Evolutionary conservation across 2,113 vertebrate genomes (phyloP).

Genomic region (Channa maculata): DNA sequence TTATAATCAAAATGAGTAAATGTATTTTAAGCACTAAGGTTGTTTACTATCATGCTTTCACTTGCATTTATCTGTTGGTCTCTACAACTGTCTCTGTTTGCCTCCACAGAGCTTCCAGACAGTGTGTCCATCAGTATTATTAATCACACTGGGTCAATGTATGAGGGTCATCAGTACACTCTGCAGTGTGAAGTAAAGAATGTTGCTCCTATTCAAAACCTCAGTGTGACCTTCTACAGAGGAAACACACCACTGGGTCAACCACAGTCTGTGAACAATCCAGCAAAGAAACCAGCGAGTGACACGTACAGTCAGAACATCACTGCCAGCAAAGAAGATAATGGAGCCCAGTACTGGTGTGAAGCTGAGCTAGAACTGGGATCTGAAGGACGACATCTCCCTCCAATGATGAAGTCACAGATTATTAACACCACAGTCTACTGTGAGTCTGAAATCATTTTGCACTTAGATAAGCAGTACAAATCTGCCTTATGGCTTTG

Average conservation of each 20-base stretch:
- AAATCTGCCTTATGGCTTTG: too few relatives aligned
- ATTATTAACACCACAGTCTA: not conserved
- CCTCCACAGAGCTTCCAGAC: constrained; percentile 63
- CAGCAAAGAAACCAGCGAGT: not conserved
- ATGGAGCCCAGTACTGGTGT: constrained; percentile 56
- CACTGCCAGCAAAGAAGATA: not conserved
- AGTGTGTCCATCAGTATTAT: constrained; percentile 38
- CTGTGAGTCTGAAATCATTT: constrained; percentile 61
- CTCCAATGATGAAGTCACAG: constrained; percentile 28
- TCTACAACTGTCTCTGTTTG: not conserved
- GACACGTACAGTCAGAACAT: not conserved
- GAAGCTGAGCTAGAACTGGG: constrained; percentile 51
- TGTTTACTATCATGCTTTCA: not conserved
- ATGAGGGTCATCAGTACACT: constrained; percentile 6
- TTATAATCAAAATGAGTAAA: too few relatives aligned
- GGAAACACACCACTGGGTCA: not conserved
- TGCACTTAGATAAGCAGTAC: too few relatives aligned
- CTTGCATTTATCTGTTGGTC: not conserved
- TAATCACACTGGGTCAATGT: constrained; percentile 34
- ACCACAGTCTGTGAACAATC: accelerated
- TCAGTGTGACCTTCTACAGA: constrained; percentile 58
- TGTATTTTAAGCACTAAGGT: not conserved
- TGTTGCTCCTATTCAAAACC: constrained; percentile 33
- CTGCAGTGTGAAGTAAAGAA: constrained; percentile 68
- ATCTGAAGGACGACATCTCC: constrained; percentile 5